A percentile compares a stretch with the other conserved stretches of the same genome.
phyloP scores from a whole-genome alignment of 2,797 vertebrate genomes.

The Phoebastria nigripes region DNA sequence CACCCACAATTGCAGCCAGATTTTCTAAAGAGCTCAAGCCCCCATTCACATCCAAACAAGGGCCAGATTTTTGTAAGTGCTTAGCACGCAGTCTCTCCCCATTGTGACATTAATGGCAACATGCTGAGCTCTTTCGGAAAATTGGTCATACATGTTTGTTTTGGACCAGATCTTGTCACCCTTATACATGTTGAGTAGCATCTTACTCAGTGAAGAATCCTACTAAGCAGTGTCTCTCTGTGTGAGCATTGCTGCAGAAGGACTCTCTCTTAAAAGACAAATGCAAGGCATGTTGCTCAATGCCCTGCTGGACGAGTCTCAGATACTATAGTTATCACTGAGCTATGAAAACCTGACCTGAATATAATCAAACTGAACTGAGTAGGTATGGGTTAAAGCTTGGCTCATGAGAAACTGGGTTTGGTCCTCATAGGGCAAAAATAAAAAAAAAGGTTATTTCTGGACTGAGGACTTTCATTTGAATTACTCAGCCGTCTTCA shows the following conservation, averaged over 20 bases:
- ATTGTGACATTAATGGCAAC: constrained; percentile 46
- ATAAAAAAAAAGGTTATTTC: neutral
- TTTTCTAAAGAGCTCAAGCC: constrained; percentile 33
- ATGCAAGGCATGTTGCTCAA: neutral
- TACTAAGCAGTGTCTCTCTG: neutral
- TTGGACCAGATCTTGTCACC: constrained; percentile 10
- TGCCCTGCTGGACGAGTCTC: neutral
- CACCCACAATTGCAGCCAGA: constrained; percentile 42
- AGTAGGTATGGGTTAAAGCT: constrained; percentile 1
- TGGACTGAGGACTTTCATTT: neutral
- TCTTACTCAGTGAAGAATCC: neutral
- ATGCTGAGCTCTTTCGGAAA: constrained; percentile 32
- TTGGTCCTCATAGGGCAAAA: neutral
- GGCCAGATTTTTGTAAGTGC: constrained; percentile 39
- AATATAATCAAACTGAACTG: neutral
- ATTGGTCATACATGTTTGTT: constrained; percentile 48
- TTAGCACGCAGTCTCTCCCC: constrained; percentile 11
- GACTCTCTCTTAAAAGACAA: neutral
- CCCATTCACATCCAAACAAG: constrained; percentile 24
- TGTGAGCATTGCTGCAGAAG: neutral
- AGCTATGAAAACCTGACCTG: neutral
- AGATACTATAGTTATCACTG: neutral
- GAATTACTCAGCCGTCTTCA: constrained; percentile 17
- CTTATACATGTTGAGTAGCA: neutral
- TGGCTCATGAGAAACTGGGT: neutral